These are phyloP conservation scores for Periophthalmus magnuspinnatus DNA, from an alignment of 2,797 vertebrate genomes.

Conservation along the genomic window DNA sequence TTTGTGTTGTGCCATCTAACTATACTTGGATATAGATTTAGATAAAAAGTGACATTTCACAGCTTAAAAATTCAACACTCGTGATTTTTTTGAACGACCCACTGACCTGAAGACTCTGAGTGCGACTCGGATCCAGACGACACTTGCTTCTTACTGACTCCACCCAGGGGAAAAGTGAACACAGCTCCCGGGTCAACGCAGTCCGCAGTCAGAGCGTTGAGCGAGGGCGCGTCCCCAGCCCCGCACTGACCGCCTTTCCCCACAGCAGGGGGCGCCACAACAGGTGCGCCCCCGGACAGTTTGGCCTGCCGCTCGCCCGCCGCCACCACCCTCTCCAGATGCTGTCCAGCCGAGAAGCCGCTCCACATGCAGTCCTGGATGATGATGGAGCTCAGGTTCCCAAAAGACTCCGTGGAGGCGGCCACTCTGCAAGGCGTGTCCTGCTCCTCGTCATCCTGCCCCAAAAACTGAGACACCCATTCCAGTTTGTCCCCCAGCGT, in stretches of 20 bases:
- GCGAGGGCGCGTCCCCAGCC: conserved; percentile 50
- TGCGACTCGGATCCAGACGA: conserved; percentile 89
- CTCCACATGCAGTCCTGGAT: conserved; percentile 97
- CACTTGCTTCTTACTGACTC: conserved; percentile 80
- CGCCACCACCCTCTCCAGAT: conserved; percentile 84
- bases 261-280: conserved; percentile 39
- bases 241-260: conserved; percentile 56
- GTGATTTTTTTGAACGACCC: not conserved
- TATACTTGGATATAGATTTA: not conserved
- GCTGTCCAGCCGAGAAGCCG: conserved; percentile 86
- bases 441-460: conserved; percentile 85
- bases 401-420: conserved; percentile 68
- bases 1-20: not conserved
- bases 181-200: conserved; percentile 85
- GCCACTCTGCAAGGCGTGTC: conserved; percentile 78
- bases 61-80: not conserved
- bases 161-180: conserved; percentile 79
- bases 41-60: too few relatives aligned
- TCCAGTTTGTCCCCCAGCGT: conserved; percentile 80
- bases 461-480: conserved; percentile 80
- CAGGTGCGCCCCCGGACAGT: conserved; percentile 24
- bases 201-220: conserved; percentile 68
- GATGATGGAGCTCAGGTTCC: conserved; percentile 89
- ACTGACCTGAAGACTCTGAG: conserved; percentile 91
- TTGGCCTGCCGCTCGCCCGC: conserved; percentile 76